A percentile compares a stretch with the other conserved stretches of the same genome.
These are phyloP conservation scores for Drosophila bifasciata DNA, from an alignment of 1,140 invertebrate species.

Conservation along the genomic window DNA sequence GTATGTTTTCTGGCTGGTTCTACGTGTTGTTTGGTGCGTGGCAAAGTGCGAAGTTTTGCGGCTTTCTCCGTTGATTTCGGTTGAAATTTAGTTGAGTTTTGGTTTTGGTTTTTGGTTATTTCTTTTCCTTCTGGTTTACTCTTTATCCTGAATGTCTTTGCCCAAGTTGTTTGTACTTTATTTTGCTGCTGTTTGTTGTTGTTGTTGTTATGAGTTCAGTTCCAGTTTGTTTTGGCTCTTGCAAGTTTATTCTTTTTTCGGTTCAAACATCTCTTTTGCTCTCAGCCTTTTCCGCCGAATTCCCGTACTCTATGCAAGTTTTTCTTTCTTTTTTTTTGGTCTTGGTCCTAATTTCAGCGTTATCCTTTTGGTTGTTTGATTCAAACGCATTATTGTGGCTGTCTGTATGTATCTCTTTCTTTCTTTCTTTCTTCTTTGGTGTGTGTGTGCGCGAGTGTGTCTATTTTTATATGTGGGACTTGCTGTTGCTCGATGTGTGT, in stretches of 20 bases:
- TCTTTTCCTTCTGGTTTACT: conserved; percentile 29
- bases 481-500: conserved; percentile 44
- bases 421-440: too few relatives aligned
- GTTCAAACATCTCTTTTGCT: conserved; percentile 17
- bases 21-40: neutral
- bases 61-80: conserved; percentile 30
- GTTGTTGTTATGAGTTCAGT: conserved; percentile 32
- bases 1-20: conserved; percentile 26
- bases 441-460: conserved; percentile 29
- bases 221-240: conserved; percentile 16
- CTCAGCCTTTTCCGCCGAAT: conserved; percentile 8
- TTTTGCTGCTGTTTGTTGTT: conserved; percentile 19
- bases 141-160: conserved; percentile 31
- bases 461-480: conserved; percentile 30
- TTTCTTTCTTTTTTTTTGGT: conserved; percentile 32
- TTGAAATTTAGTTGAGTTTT: conserved; percentile 33
- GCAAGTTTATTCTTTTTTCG: conserved; percentile 41
- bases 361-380: conserved; percentile 54
- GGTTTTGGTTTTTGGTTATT: conserved; percentile 46
- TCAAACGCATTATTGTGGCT: conserved; percentile 61
- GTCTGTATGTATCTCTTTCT: conserved; percentile 19
- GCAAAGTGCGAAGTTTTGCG: conserved; percentile 21
- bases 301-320: conserved; percentile 32
- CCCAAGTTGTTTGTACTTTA: conserved; percentile 2
- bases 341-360: conserved; percentile 25